phyloP scores from a whole-genome alignment of 35 echinoderm and acorn worm genomes.

The Heliocidaris tuberculata region DNA sequence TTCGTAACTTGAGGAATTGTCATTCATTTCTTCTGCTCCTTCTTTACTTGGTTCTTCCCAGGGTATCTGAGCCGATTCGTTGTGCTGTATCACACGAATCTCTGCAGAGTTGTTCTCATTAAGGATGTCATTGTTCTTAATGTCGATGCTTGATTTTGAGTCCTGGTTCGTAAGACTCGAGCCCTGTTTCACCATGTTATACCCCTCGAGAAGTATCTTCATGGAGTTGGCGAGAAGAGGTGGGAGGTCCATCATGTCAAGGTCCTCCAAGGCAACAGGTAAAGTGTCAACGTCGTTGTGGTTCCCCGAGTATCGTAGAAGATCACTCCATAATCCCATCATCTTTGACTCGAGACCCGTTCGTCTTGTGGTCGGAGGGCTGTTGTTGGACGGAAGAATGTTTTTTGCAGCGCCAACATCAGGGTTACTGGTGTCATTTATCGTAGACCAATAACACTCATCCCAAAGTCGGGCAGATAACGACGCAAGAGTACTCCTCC shows the following conservation, averaged over 20 bases:
- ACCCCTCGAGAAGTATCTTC: constrained; percentile 24
- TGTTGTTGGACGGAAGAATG: not conserved
- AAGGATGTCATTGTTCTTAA: not conserved
- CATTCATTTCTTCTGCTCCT: not conserved
- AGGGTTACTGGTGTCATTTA: not conserved
- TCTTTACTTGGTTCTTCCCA: not conserved
- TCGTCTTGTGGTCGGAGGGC: constrained; percentile 13
- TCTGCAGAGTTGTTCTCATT: not conserved
- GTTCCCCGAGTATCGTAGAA: constrained; percentile 6
- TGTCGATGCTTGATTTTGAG: not conserved
- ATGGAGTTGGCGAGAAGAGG: not conserved
- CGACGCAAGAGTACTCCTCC: constrained; percentile 33
- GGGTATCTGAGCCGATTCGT: not conserved
- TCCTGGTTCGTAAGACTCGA: not conserved
- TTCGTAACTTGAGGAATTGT: not conserved
- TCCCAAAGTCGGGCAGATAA: constrained; percentile 40
- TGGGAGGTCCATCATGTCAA: not conserved
- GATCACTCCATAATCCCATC: not conserved
- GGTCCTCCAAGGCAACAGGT: not conserved
- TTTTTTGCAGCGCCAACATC: not conserved
- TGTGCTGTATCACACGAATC: not conserved
- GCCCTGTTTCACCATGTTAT: not conserved
- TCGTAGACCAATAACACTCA: constrained; percentile 35
- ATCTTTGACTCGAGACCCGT: constrained; percentile 29
- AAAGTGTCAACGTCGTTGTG: not conserved